phyloP scores from a whole-genome alignment of 2,888 invertebrate species.

The Ophion obscuratus region DNA sequence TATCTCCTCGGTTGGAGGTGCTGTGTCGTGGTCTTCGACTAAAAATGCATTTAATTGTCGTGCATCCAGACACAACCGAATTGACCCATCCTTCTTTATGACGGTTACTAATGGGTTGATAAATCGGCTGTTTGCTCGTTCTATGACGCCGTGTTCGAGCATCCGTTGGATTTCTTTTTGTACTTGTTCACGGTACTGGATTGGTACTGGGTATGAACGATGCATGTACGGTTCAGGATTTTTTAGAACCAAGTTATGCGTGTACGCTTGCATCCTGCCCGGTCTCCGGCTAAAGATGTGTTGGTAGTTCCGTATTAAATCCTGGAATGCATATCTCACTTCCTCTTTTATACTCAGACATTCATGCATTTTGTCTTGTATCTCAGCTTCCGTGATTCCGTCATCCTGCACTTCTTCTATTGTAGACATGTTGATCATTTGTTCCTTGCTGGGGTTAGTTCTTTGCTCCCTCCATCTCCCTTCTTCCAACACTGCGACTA shows the following conservation, averaged over 20 bases:
- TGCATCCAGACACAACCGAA: constrained; percentile 14
- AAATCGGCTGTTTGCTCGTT: neutral
- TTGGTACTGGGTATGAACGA: constrained; percentile 14
- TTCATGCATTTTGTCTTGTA: neutral
- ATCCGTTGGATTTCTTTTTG: neutral
- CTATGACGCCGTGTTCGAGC: neutral
- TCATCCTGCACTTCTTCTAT: neutral
- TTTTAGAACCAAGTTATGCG: neutral
- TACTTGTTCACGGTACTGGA: constrained; percentile 1
- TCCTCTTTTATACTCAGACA: neutral
- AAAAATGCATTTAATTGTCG: constrained; percentile 16
- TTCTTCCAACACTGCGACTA: too few species aligned
- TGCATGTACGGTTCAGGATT: constrained; percentile 17
- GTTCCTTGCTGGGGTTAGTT: too few species aligned
- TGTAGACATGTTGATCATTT: too few species aligned
- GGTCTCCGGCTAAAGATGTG: constrained; percentile 1
- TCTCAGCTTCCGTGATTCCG: neutral
- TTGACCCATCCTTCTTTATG: neutral
- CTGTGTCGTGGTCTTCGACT: neutral
- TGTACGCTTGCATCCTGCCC: neutral
- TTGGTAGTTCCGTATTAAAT: neutral
- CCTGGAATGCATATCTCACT: neutral
- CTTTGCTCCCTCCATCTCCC: too few species aligned
- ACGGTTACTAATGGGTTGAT: constrained; percentile 2
- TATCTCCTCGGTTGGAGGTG: neutral